phyloP scores from a whole-genome alignment of 2,797 vertebrate species.

The Myoxocephalus aenaeus region DNA sequence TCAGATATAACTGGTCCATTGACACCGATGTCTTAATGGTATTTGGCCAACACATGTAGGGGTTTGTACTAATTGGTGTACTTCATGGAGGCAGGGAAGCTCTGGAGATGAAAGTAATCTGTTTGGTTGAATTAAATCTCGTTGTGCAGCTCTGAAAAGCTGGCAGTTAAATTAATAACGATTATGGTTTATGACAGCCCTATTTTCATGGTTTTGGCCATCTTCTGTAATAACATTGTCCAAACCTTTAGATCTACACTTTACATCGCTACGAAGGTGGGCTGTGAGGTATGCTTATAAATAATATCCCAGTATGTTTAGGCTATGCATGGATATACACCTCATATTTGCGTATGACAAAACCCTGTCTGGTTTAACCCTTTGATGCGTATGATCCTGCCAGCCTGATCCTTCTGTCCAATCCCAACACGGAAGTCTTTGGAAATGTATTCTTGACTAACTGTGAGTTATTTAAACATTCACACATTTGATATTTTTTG shows the following conservation, averaged over 20 bases:
- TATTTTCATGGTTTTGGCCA: not conserved
- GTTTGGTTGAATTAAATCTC: not conserved
- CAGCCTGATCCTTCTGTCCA: not conserved
- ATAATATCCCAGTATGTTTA: not conserved
- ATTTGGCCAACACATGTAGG: not conserved
- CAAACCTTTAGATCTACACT: not conserved
- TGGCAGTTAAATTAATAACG: not conserved
- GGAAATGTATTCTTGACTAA: too few relatives aligned
- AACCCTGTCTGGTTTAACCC: too few relatives aligned
- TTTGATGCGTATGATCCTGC: not conserved
- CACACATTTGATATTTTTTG: too few relatives aligned
- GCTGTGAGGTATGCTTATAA: not conserved
- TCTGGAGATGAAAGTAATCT: not conserved
- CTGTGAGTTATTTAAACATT: too few relatives aligned
- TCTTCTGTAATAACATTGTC: not conserved
- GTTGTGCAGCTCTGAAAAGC: not conserved
- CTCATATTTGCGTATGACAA: too few relatives aligned
- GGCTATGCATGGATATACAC: too few relatives aligned
- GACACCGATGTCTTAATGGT: slow-evolving; percentile 1
- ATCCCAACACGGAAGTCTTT: too few relatives aligned
- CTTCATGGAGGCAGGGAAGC: not conserved
- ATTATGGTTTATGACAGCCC: not conserved
- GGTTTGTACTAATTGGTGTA: slow-evolving; percentile 1
- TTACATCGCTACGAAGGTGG: not conserved
- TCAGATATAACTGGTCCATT: not conserved